These are phyloP conservation scores for Puma concolor DNA, from an alignment of 2,113 vertebrate genomes.

Conservation along the genomic window DNA sequence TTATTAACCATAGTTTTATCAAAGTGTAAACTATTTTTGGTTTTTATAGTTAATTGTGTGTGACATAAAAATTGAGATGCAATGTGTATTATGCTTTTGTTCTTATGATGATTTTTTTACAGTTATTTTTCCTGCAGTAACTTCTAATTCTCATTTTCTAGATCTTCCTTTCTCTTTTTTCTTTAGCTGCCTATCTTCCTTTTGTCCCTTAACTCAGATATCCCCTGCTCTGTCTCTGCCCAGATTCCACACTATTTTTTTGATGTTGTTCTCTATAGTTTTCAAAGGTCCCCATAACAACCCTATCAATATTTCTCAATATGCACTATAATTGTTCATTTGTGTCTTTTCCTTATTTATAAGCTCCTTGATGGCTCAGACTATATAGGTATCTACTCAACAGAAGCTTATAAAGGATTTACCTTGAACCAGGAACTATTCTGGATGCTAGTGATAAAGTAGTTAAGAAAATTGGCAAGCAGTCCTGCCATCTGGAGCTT, in stretches of 20 bases:
- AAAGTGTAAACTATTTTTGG: neutral
- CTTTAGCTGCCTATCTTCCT: neutral
- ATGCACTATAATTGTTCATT: neutral
- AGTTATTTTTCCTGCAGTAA: neutral
- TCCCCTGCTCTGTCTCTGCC: neutral
- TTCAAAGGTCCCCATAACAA: fast-evolving
- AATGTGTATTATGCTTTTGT: neutral
- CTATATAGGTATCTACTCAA: neutral
- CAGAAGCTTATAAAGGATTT: neutral
- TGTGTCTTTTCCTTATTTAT: neutral
- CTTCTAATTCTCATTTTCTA: neutral
- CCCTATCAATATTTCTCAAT: neutral
- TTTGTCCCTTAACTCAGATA: neutral
- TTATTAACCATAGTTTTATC: neutral
- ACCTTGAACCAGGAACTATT: neutral
- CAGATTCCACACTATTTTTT: neutral
- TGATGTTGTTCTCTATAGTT: neutral
- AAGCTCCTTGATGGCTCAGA: neutral
- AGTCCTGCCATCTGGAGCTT: neutral
- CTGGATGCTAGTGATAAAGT: neutral
- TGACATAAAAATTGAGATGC: neutral
- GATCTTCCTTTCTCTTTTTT: neutral
- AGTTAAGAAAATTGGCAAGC: neutral
- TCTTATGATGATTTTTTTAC: neutral
- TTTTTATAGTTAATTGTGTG: neutral